Conservation (phyloP, 2,888 invertebrate genomes). For the Leptinotarsa juncta region DNA sequence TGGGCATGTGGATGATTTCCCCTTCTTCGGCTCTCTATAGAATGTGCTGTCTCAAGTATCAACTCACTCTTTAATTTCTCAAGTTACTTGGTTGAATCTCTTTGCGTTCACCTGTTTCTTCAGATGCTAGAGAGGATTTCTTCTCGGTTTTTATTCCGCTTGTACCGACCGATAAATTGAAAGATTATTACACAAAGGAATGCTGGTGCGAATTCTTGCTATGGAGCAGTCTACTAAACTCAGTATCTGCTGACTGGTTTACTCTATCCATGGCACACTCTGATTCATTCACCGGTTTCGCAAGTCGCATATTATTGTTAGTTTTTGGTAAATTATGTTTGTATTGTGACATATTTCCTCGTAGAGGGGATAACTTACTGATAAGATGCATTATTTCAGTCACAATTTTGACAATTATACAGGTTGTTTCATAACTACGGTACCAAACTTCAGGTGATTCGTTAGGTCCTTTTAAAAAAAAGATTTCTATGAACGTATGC, state of each 20-base stretch:
- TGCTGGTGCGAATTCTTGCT: conserved; percentile 9
- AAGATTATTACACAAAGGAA: conserved; percentile 23
- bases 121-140: conserved; percentile 21
- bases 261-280: not conserved
- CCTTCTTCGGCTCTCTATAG: conserved; percentile 36
- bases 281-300: not conserved
- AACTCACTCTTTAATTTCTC: conserved; percentile 30
- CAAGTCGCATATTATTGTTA: not conserved
- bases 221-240: not conserved
- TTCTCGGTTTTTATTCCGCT: conserved; percentile 22
- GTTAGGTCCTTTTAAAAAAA: too few species aligned
- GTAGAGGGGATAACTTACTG: too few species aligned
- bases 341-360: too few species aligned
- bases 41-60: conserved; percentile 29
- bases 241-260: not conserved
- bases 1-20: conserved; percentile 42
- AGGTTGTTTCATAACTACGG: too few species aligned
- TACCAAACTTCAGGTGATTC: too few species aligned
- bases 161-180: conserved; percentile 21
- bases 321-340: not conserved
- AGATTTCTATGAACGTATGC: too few species aligned
- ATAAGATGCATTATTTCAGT: too few species aligned
- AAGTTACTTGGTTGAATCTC: conserved; percentile 31
- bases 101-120: conserved; percentile 28
- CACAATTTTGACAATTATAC: too few species aligned